Conservation (phyloP, 2,888 invertebrate species). For the Agonopterix subpropinquella region DNA sequence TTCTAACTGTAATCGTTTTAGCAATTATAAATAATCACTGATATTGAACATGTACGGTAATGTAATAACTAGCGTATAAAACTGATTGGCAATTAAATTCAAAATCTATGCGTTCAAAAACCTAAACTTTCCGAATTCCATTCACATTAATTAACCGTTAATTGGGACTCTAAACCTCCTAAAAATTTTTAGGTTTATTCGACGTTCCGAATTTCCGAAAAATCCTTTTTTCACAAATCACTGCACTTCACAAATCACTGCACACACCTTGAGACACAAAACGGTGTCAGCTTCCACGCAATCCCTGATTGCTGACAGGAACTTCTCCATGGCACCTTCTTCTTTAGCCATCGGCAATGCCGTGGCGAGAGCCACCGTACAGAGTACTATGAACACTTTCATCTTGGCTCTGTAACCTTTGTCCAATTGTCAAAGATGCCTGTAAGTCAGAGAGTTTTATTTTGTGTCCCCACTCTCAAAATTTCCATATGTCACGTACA, state of each 20-base stretch:
- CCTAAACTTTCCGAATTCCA: too few species aligned
- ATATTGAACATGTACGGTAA: too few species aligned
- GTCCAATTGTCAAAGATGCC: conserved; percentile 60
- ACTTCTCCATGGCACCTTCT: conserved; percentile 51
- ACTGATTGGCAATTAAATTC: too few species aligned
- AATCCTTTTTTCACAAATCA: conserved; percentile 24
- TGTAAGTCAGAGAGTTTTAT: conserved; percentile 60
- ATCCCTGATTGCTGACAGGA: conserved; percentile 74
- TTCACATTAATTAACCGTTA: too few species aligned
- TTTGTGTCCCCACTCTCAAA: conserved; percentile 50
- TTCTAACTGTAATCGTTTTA: too few species aligned
- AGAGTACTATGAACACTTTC: conserved; percentile 55
- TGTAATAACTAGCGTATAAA: too few species aligned
- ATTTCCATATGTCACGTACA: conserved; percentile 59
- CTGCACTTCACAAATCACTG: conserved; percentile 43
- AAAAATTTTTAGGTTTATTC: too few species aligned
- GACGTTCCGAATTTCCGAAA: too few species aligned
- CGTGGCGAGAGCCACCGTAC: conserved; percentile 42
- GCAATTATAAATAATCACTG: too few species aligned
- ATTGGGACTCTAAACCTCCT: too few species aligned
- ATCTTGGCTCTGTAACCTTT: conserved; percentile 48
- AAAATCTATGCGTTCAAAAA: too few species aligned
- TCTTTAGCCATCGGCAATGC: conserved; percentile 59
- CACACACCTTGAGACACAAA: conserved; percentile 84
- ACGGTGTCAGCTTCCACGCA: conserved; percentile 82